Base-by-base conservation (phyloP, 2,797 vertebrate species). In the Eupleurogrammus muticus region DNA sequence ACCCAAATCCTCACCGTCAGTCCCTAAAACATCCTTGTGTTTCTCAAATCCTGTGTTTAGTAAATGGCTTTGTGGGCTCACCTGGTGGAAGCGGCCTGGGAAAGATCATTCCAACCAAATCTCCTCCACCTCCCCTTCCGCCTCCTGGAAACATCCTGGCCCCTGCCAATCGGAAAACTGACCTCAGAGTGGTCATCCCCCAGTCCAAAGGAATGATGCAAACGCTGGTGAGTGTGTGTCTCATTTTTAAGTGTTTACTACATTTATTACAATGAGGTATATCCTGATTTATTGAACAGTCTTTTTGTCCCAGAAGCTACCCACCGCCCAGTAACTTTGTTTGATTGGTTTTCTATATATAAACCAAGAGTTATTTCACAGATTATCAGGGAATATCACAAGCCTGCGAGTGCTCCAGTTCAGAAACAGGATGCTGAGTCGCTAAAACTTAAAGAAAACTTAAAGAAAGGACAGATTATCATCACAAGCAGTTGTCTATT, bases 181-280 rank as follows among this genome's bases (percentile, higher is more conserved):
- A 99, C 87, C 95, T 99, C 21, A 93, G 96, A 19, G 96, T 97
- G 11, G 95, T 97, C 89, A 95, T 98, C 87, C 97, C 97, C 1
- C 95, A 96, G 40, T 95, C 95, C 70, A 98, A 98, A 93, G 95
- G 95, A 89, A 94, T 95, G 93, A 96, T 96, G 94, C 95, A 95
- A 13, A 93, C 95, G 17, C 72, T 96, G 94, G 97, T 97, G 89
- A 91, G 94, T 90, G 11, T 50, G 49, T 58, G 17, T 48, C 9
- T 9, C 46, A n/a, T n/a, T 19, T 64, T 56, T 24, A 40, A 7
- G 17, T 36, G 14, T 5, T 50, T 16, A 42, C 38, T 32, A 47
- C 66, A 9, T 50, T 44, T 10, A 28, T 17, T 21, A 44, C 13
- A 4, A 19, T 8, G 11, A 64, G 4, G 11, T 36, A 28, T 16